phyloP scores from a whole-genome alignment of 2,888 invertebrate species.

The Malachius bipustulatus region DNA sequence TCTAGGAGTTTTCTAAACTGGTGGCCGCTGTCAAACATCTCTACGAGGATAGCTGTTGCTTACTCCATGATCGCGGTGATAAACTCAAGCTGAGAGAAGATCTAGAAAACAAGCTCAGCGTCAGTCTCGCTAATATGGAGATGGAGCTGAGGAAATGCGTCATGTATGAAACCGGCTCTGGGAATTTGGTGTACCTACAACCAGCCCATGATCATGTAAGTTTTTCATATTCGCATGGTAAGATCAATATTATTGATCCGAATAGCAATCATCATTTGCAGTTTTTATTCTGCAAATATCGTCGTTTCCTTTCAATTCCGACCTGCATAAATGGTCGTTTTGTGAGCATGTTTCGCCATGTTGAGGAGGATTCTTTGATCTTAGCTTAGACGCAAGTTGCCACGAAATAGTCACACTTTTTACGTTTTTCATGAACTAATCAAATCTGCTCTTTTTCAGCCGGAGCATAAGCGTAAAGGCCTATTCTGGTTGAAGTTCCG shows the following conservation, averaged over 20 bases:
- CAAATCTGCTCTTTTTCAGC: conserved; percentile 26
- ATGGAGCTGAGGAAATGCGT: conserved; percentile 58
- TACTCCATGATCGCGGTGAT: conserved; percentile 56
- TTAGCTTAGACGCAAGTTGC: too few species aligned
- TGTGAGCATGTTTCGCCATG: too few species aligned
- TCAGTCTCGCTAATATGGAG: conserved; percentile 56
- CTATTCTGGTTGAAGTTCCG: conserved; percentile 59
- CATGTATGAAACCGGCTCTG: conserved; percentile 44
- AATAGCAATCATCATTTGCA: too few species aligned
- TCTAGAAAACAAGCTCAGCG: conserved; percentile 54
- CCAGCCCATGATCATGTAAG: conserved; percentile 41
- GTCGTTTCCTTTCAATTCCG: too few species aligned
- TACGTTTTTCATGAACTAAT: too few species aligned
- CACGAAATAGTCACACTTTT: too few species aligned
- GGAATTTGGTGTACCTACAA: conserved; percentile 47
- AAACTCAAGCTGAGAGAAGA: conserved; percentile 53
- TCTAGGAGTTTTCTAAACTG: conserved; percentile 66
- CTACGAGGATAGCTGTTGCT: conserved; percentile 59
- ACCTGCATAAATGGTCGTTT: too few species aligned
- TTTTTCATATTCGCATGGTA: too few species aligned
- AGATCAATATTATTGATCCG: neutral
- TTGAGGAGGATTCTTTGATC: too few species aligned
- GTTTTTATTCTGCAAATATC: too few species aligned
- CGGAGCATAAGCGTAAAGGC: conserved; percentile 45
- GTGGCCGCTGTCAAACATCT: conserved; percentile 53